Conservation (phyloP, 2,797 vertebrate species). For the Emys orbicularis region DNA sequence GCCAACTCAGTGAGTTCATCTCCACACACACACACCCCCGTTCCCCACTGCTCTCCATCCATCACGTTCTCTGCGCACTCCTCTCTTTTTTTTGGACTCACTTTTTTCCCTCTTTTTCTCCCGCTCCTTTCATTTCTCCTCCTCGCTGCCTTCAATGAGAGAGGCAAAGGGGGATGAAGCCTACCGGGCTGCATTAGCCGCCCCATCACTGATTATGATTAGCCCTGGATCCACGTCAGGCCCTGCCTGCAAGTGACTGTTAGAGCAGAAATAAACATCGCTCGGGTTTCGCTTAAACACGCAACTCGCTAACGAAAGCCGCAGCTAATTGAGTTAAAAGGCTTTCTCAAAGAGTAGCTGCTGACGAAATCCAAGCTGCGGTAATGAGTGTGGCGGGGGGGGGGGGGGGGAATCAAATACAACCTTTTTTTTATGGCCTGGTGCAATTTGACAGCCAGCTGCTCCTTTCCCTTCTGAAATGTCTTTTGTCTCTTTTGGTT, state of each 20-base stretch:
- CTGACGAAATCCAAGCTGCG: neutral
- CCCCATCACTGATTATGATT: neutral
- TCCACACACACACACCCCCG: neutral
- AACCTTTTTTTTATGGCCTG: neutral
- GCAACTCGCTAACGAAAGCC: neutral
- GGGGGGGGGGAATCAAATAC: neutral
- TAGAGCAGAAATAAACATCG: neutral
- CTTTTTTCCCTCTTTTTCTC: too few species aligned
- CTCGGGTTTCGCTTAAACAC: neutral
- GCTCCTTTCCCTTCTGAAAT: neutral
- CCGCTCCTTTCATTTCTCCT: neutral
- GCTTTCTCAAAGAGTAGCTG: neutral
- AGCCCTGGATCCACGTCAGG: neutral
- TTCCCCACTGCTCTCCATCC: neutral
- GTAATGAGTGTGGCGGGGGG: neutral
- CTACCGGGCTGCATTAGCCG: too few species aligned
- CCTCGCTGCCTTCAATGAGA: neutral
- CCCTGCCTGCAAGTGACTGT: neutral
- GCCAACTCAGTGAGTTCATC: slow-evolving; percentile 58
- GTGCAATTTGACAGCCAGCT: too few species aligned
- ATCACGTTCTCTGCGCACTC: neutral
- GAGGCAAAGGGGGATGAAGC: neutral
- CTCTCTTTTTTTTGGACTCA: neutral
- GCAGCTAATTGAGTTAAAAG: neutral
- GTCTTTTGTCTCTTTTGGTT: neutral